Evolutionary conservation across 2,113 vertebrate genomes (phyloP), one percentile per base, ranked within the genome.

Genomic region (Cariama cristata): DNA sequence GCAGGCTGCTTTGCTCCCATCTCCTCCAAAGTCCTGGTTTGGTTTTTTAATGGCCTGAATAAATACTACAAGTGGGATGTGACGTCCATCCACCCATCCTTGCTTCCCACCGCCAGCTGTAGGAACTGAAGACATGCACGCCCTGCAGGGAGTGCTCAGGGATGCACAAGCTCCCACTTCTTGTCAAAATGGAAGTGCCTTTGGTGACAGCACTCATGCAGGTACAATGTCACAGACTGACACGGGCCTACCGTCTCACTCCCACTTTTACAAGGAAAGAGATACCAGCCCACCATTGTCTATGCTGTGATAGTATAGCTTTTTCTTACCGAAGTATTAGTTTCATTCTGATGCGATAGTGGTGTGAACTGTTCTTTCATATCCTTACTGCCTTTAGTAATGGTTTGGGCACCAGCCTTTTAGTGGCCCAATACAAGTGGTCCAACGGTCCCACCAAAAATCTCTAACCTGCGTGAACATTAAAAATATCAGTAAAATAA

Each of bases 91-190:
- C 52, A 33, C 19, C 64, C 52, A 24, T 28, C 44, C 45, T 22
- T 45, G 67, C 38, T 85, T 93, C 53, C 55, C n/a, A 42, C 30
- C 77, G 56, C 14, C 64, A 60, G n/a, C 62, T 44, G 24, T 23
- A 32, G 52, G 55, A 80, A 15, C 17, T 30, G 69, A 67, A 59
- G 73, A 28, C 13, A 45, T 0, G 0, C 26, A 18, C 1, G 0
- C 9, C 19, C 49, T 60, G 22, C 24, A 76, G 38, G 38, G 20
- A 49, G 30, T 8, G 12, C 52, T 79, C 42, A 30, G 23, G 60
- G 53, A 8, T 35, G 20, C 27, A 14, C 3, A 11, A 33, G 33
- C 44, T 88, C 32, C 6, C 8, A 14, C 6, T 38, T 47, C n/a
- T 47, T 50, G 17, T n/a, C 4, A 1, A 79, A 86, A 68, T 58